A percentile compares a stretch with the other conserved stretches of the same genome.
phyloP scores from a whole-genome alignment of 2,113 vertebrate species.

The Anolis carolinensis region DNA sequence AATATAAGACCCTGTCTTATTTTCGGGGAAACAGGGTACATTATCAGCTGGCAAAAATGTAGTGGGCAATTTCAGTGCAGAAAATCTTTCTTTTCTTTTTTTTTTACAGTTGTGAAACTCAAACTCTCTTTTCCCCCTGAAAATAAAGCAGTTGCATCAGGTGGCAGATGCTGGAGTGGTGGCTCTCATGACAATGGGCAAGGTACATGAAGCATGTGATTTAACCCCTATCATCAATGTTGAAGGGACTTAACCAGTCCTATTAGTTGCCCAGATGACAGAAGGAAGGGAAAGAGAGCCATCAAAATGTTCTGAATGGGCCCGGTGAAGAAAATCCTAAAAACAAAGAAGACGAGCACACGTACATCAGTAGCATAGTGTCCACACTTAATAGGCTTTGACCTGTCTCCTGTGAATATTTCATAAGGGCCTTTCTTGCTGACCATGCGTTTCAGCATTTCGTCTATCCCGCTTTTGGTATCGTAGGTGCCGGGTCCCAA shows the following conservation, averaged over 20 bases:
- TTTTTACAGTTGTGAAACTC: too few relatives aligned
- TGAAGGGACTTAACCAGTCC: not conserved
- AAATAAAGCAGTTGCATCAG: too few relatives aligned
- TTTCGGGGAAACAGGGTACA: too few relatives aligned
- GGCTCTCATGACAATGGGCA: too few relatives aligned
- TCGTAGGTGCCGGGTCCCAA: slow-evolving; percentile 74
- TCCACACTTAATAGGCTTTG: slow-evolving; percentile 56
- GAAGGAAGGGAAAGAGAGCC: too few relatives aligned
- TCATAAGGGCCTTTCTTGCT: slow-evolving; percentile 62
- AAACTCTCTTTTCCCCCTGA: too few relatives aligned
- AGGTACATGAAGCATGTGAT: too few relatives aligned
- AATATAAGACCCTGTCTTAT: too few relatives aligned
- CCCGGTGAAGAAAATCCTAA: not conserved
- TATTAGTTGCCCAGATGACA: not conserved
- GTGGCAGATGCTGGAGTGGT: too few relatives aligned
- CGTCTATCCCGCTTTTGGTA: slow-evolving; percentile 58
- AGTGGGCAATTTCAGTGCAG: too few relatives aligned
- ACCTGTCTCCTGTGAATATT: slow-evolving; percentile 55
- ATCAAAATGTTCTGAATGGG: not conserved
- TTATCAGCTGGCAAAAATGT: too few relatives aligned
- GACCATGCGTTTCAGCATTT: slow-evolving; percentile 32
- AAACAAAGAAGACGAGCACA: accelerated
- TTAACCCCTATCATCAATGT: not conserved
- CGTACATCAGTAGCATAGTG: slow-evolving; percentile 66
- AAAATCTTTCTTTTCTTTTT: too few relatives aligned